phyloP scores from a whole-genome alignment of 2,888 invertebrate species.

The Eupithecia centaureata region DNA sequence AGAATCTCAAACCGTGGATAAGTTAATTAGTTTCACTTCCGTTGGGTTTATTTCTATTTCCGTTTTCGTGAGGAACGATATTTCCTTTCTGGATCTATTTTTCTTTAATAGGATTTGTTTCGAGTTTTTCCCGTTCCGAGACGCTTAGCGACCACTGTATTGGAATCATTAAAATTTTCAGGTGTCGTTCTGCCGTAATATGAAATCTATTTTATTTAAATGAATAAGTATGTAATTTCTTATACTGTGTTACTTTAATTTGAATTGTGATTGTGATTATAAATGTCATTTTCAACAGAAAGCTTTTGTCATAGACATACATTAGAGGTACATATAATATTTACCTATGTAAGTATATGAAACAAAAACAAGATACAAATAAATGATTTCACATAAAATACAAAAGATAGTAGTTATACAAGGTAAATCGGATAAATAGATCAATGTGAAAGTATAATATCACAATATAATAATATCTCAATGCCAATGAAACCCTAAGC shows the following conservation, averaged over 20 bases:
- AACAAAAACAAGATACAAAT: neutral
- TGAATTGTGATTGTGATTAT: neutral
- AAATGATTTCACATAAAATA: neutral
- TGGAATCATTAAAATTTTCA: conserved; percentile 66
- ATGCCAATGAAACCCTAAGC: conserved; percentile 38
- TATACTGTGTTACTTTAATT: neutral
- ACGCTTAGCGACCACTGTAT: conserved; percentile 55
- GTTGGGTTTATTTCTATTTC: conserved; percentile 81
- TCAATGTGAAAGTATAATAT: conserved; percentile 8
- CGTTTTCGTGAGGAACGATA: conserved; percentile 75
- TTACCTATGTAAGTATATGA: neutral
- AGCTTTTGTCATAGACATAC: neutral
- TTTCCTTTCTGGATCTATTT: conserved; percentile 77
- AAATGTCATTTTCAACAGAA: neutral
- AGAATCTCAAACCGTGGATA: conserved; percentile 75
- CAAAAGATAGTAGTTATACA: neutral
- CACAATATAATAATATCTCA: conserved; percentile 44
- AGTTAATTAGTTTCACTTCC: conserved; percentile 83
- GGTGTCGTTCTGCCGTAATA: conserved; percentile 45
- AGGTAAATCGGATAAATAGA: neutral
- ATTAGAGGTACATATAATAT: no score
- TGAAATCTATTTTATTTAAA: conserved; percentile 36
- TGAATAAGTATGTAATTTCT: neutral
- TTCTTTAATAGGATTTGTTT: conserved; percentile 78
- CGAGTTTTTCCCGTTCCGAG: conserved; percentile 59